Evolutionary conservation across 2,113 vertebrate genomes (phyloP), one percentile per base, ranked within the genome.

Genomic region (Prunella himalayana): DNA sequence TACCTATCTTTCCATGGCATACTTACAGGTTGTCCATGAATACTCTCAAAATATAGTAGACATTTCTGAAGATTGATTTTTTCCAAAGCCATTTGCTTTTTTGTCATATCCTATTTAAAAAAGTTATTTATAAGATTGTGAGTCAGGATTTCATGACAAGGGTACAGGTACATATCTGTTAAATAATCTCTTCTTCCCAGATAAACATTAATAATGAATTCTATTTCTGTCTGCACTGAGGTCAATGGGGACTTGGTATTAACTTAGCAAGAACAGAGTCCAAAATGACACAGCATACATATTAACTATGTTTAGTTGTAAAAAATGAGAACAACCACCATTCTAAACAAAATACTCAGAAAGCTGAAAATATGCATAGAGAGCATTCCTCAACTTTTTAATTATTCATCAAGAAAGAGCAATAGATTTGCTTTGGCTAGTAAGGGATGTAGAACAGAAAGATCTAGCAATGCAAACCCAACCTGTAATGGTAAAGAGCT

Each of bases 31-130:
- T 97, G 91, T 63, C 98, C 98, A 27, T 98, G 98, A 94, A 98
- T 97, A 97, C 92, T 97, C 97, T 99, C 98, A 97, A 98, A 99
- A 97, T 98, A 97, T 17, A 99, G 96, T 45, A 99, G 96, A 92
- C 97, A 98, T 97, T 98, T 99, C 97, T 99, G 98, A 97, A 99
- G 98, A 93, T 31, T 98, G 60, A 97, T 98, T 95, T 99, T 99
- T 98, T 98, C 98, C 96, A 98, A 94, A 50, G 92, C 96, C 97
- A 98, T 97, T 97, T 98, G 98, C 76, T 97, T 98, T 96, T 98
- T 97, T 81, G 97, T 98, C 98, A 99, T 98, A 95, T 98, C 98
- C 98, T 98, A 96, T 90, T 98, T 70, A 13, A 96, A 88, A 96
- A 97, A 94, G 94, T 94, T 92, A 91, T 96, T 94, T 91, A 76